phyloP scores from a whole-genome alignment of 2,113 vertebrate species.

The Serilophus lunatus region DNA sequence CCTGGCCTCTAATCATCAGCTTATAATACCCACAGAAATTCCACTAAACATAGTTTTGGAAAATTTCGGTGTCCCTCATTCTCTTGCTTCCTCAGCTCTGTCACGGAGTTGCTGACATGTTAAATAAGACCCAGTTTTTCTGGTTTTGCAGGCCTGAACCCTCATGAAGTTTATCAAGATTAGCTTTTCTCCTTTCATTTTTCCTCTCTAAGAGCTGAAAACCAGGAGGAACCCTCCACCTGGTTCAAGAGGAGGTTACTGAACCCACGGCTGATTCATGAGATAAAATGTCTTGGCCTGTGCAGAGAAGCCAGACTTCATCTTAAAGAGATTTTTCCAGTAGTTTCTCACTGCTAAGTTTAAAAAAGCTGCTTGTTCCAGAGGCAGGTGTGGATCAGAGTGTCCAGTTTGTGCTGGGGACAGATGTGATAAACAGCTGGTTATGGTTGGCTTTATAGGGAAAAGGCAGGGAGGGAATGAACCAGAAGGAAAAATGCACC shows the following conservation, averaged over 20 bases:
- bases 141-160: background rate
- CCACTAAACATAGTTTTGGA: rapidly evolving
- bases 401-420: background rate
- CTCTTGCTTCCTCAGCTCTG: background rate
- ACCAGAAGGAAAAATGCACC: too few relatives aligned
- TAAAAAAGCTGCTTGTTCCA: background rate
- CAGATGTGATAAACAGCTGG: background rate
- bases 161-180: too few relatives aligned
- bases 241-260: background rate
- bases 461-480: too few relatives aligned
- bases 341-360: background rate
- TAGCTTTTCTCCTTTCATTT: background rate
- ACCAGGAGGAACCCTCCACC: too few relatives aligned
- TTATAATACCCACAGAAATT: background rate
- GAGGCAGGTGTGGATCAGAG: background rate
- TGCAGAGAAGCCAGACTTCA: background rate
- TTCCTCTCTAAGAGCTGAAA: background rate
- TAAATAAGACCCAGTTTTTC: background rate
- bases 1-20: rapidly evolving
- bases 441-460: background rate
- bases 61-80: background rate
- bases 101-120: rapidly evolving
- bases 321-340: background rate
- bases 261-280: rapidly evolving
- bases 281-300: background rate